Base-by-base conservation (phyloP, 2,113 vertebrate species). In the Spermophilus dauricus region DNA sequence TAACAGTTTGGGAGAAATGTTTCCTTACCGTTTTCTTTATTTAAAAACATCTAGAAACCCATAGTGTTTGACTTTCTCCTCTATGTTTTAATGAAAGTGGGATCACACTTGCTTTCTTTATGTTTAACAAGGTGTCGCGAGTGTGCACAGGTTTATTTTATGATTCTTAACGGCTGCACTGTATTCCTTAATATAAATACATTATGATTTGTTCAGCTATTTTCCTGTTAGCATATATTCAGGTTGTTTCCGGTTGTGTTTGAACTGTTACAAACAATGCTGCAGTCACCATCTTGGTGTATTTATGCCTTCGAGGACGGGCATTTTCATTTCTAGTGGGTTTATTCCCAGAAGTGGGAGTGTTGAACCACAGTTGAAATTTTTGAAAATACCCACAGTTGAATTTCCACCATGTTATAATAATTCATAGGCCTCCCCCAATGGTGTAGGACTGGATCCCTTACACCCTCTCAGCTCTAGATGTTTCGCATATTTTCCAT, bases 291-390 rank as follows among this genome's bases (percentile, higher is more conserved):
- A 37, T 89, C 92, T 80, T 95, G n/a, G 78, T 80, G 22, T 82
- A 83, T 96, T 80, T 89, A 88, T 96, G 51, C 58, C 86, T 93
- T 86, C 86, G 20, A 65, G 75, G 26, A 65, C 28, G 58, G 86
- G 83, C 63, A 45, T 94, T 97, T 96, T 91, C 39, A 37, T 96
- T 93, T 95, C 65, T 78, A 45, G 65, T 97, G 95, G 92, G 75
- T 92, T 69, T 86, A 91, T 69, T 96, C 95, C 96, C 86, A 80
- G 93, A 89, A 89, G 82, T 81, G 42, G 85, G 91, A 89, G 83
- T 77, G n/a, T 28, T 18, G 70, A 96, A 69, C 73, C 90, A 94
- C 93, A 84, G 96, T 75, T 96, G 91, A 96, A 93, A 96, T 96
- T 81, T 83, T 93, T 39, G 77, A 92, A 97, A 94, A 97, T 86